phyloP scores from a whole-genome alignment of 2,888 invertebrate genomes.

The Ennomos fuscantarius region DNA sequence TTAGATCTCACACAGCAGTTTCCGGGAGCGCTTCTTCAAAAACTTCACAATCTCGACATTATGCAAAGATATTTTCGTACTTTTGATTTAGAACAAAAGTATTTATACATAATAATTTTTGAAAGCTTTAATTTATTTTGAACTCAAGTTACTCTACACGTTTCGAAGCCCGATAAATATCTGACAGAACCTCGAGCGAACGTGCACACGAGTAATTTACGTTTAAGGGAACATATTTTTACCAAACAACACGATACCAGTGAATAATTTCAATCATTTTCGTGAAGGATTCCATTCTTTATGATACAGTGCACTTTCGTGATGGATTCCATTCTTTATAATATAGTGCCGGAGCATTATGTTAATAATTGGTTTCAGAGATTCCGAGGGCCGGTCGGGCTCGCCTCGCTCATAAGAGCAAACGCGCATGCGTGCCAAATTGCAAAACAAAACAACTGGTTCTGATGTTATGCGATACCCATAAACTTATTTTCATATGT shows the following conservation, averaged over 20 bases:
- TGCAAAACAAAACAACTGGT: slow-evolving; percentile 72
- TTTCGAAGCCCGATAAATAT: slow-evolving; percentile 31
- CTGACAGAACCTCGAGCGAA: slow-evolving; percentile 33
- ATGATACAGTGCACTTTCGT: slow-evolving; percentile 68
- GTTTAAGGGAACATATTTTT: slow-evolving; percentile 46
- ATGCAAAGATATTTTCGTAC: background rate
- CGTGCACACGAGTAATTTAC: slow-evolving; percentile 52
- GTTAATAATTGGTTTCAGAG: slow-evolving; percentile 69
- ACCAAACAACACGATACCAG: slow-evolving; percentile 46
- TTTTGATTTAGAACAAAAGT: too few species aligned
- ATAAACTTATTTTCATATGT: slow-evolving; percentile 63
- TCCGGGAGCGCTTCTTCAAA: slow-evolving; percentile 43
- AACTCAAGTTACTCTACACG: background rate
- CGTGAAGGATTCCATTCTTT: slow-evolving; percentile 66
- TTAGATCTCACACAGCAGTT: slow-evolving; percentile 39
- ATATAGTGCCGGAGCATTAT: slow-evolving; percentile 64
- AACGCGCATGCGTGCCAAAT: slow-evolving; percentile 66
- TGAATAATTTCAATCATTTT: slow-evolving; percentile 72
- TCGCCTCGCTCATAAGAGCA: slow-evolving; percentile 54
- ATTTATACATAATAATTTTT: slow-evolving; percentile 1
- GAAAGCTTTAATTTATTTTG: background rate
- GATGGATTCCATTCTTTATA: slow-evolving; percentile 69
- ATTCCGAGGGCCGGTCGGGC: slow-evolving; percentile 52
- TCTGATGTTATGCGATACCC: slow-evolving; percentile 53
- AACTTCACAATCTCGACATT: slow-evolving; percentile 6